Evolutionary conservation across 2,888 invertebrate species (phyloP), one percentile per base, ranked within the genome.

Genomic region (Macrosoma leucophasiata): DNA sequence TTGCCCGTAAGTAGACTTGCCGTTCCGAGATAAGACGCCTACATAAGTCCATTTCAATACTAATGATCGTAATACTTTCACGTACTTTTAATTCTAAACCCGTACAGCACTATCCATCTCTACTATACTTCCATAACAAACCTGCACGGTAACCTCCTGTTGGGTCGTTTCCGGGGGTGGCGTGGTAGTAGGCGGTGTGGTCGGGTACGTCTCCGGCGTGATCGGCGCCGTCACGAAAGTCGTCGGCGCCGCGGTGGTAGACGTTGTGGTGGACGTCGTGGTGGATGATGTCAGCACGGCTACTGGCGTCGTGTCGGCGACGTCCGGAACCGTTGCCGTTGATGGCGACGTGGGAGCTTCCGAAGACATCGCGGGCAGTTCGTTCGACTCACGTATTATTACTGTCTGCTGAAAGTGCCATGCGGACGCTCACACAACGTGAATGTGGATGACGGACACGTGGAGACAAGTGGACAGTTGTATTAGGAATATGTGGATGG

Each of bases 331-430:
- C 28, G 61, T 48, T 5, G 61, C 39, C 3, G 55, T 66, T 57
- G 50, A 58, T 42, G 60, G 54, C 14, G 58, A 50, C 15, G 64
- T 53, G 14, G 58, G 56, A 41, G 64, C 58, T 39, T 76, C 59
- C 28, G 74, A 62, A 36, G 75, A 62, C 49, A 67, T 45, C 52
- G 57, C 56, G 9, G 74, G 81, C 33, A 74, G 58, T 62, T 79
- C 81, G 65, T 77, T 76, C 47, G 84, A 77, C 50, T 72, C 77
- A 51, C 76, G 78, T 53, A 84, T 82, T 64, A 78, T 73, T 58
- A 84, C 79, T 43, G 84, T 84, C 67, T 81, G 84, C 84, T 84
- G 84, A 82, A 84, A 81, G 82, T 79, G 81, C 72, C 81, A 81
- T 81, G 82, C 82, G 61, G 69, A 75, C 73, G 70, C 81, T 78